Evolutionary conservation across 2,797 vertebrate species (phyloP), one percentile per base, ranked within the genome.

Genomic region (Dendrocincla tyrannina): DNA sequence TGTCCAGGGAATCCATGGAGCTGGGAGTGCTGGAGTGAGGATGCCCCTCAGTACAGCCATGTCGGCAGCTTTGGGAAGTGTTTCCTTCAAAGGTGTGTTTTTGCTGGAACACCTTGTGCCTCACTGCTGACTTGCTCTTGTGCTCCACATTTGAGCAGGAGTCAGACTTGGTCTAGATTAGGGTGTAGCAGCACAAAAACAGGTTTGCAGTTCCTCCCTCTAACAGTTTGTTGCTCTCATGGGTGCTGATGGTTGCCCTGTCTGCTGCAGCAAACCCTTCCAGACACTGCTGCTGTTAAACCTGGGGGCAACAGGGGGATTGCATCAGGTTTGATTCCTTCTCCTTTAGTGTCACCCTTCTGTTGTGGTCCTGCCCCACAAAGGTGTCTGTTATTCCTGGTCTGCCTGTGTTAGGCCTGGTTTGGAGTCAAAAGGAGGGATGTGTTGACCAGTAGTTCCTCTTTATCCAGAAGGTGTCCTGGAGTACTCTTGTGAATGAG

Each of bases 1-100:
- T 73, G 2, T 37, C 1, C 1, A n/a, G 30, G 47, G n/a, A 18
- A 5, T 69, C 17, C 0, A 1, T 59, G 70, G 41, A 23, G 25
- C 20, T 64, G 23, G 16, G 17, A 67, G 39, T 1, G 0, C 28
- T 32, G 37, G 18, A 63, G 14, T 49, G 64, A 56, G 32, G 68
- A 3, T 50, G 28, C 19, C 79, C 13, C 32, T 89, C 41, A 23
- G 33, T 0, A 0, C 20, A 14, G n/a, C 67, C 0, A 0, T n/a
- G 19, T 6, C 78, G 74, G 44, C 46, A 85, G 70, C n/a, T 35
- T 80, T 4, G 3, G 42, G 14, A 68, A 23, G 5, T 12, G 19
- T 69, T 70, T 63, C 53, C n/a, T 41, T 67, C 75, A 30, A 5
- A 56, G 32, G 7, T 52, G 15, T n/a, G 41, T 23, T 87, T 30